Evolutionary conservation across 2,113 vertebrate genomes (phyloP).

Genomic region (Prionailurus viverrinus): DNA sequence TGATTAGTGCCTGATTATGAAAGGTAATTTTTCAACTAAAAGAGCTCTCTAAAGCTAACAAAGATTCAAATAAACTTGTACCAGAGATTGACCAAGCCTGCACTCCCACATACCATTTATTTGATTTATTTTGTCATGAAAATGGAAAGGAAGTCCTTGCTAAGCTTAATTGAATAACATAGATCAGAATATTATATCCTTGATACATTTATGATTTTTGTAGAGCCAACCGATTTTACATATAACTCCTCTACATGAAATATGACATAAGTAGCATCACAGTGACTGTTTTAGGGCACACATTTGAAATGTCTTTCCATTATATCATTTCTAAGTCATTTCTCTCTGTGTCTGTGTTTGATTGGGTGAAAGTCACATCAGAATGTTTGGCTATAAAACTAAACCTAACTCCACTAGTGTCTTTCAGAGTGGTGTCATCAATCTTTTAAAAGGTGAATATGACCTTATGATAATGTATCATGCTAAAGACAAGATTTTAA

Average conservation of each 20-base stretch:
- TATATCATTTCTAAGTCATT: constrained; percentile 23
- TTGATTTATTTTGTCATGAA: constrained; percentile 73
- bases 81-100: not conserved
- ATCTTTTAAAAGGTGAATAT: constrained; percentile 68
- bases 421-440: constrained; percentile 50
- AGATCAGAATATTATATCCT: constrained; percentile 68
- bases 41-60: constrained; percentile 27
- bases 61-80: constrained; percentile 45
- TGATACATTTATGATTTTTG: constrained; percentile 72
- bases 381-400: constrained; percentile 60
- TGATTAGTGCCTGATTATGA: constrained; percentile 16
- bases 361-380: constrained; percentile 45
- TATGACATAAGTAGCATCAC: not conserved
- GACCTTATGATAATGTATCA: constrained; percentile 67
- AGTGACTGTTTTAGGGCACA: constrained; percentile 51
- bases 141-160: constrained; percentile 51
- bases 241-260: constrained; percentile 31
- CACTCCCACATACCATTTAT: constrained; percentile 20
- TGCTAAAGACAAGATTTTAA: constrained; percentile 38
- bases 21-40: constrained; percentile 32
- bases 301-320: constrained; percentile 41
- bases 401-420: constrained; percentile 32
- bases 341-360: constrained; percentile 37
- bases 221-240: constrained; percentile 52
- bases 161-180: constrained; percentile 65